Evolutionary conservation across 2,888 invertebrate species (phyloP), one percentile per base, ranked within the genome.

Genomic region (Volucella bombylans): DNA sequence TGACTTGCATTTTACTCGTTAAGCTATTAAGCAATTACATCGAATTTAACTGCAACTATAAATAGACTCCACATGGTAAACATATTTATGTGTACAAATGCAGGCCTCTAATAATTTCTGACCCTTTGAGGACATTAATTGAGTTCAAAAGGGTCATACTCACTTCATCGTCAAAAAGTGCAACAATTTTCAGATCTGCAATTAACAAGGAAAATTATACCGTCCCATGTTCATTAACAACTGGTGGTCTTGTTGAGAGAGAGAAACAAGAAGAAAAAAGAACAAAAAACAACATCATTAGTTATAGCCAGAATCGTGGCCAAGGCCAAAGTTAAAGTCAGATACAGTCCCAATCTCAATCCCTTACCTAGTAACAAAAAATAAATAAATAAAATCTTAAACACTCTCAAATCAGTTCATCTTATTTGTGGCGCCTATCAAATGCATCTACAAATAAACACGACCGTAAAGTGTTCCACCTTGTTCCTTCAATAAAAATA

Each of bases 391-490:
- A 18, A 18, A 61, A 59, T 69, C 68, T 69, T 74, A 74, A 74
- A 81, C 69, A 74, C 77, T 62, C 47, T 50, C 45, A 59, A 78
- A 82, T 82, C 82, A 59, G 52, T 82, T 69, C 68, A 82, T 82
- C 82, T 82, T 79, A 73, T 82, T 82, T 82, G 73, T 79, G 79
- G 62, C 79, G 79, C 82, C 79, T 82, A 82, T 82, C 82, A 57
- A 79, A 74, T 73, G 68, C 68, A 82, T 82, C 82, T 79, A 82
- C 68, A 82, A 79, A 82, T 73, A 82, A 78, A 82, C 79, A 82
- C 52, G 52, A 65, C 64, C 65, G 41, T 57, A 69, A 45, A 61
- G 59, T 47, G 72, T 9, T 69, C 59, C 82, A 74, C 68, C 82
- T 71, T 47, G 49, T 54, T 69, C 79, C 68, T 59, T 79, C 73